Conservation (phyloP, 2,888 invertebrate species). For the Agrochola circellaris region DNA sequence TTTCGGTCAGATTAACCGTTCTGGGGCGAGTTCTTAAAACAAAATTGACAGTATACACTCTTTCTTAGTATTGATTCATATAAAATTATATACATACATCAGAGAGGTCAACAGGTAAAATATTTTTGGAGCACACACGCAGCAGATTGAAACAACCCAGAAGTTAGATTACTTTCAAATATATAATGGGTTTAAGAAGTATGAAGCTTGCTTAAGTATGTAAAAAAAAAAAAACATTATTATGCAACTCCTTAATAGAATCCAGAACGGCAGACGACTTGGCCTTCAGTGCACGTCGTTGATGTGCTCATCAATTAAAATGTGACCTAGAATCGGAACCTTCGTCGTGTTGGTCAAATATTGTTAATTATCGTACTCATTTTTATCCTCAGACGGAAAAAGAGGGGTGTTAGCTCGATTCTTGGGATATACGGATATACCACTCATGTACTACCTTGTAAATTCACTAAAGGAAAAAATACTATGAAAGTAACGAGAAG, state of each 20-base stretch:
- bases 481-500: not conserved
- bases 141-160: not conserved
- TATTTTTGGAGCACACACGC: not conserved
- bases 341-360: conserved; percentile 1
- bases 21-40: not conserved
- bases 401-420: not conserved
- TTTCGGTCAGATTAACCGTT: conserved; percentile 2
- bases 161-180: conserved; percentile 16
- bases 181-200: not conserved
- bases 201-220: not conserved
- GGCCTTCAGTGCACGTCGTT: conserved; percentile 18
- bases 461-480: not conserved
- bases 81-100: not conserved
- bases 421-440: not conserved
- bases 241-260: not conserved
- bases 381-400: not conserved
- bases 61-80: not conserved
- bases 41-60: not conserved
- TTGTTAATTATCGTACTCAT: not conserved
- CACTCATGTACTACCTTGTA: no score
- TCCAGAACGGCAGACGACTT: conserved; percentile 13
- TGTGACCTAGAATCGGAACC: conserved; percentile 33
- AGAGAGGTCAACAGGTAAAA: not conserved
- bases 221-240: not conserved
- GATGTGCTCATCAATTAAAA: conserved; percentile 42